Evolutionary conservation across 2,797 vertebrate species (phyloP), one percentile per base, ranked within the genome.

Genomic region (Halcyon leucocephala): DNA sequence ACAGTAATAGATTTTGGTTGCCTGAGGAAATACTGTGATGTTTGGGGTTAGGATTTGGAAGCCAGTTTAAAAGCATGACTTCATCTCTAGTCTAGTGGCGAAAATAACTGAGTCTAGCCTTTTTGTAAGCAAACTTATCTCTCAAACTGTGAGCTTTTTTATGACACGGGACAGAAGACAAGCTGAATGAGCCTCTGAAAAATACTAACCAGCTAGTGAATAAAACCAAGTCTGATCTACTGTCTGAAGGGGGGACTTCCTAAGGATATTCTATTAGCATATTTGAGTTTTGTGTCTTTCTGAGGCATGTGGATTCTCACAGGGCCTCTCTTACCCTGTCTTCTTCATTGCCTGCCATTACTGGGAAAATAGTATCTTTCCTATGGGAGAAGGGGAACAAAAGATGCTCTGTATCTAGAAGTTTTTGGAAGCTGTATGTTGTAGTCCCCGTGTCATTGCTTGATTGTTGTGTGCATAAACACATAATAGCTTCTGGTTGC

Each of bases 261-360:
- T 33, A 14, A 20, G 2, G 4, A 2, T 46, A 39, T 70, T 76
- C 24, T 62, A 5, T 62, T 25, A 62, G 4, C 0, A 1, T 35
- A 8, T 20, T 71, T 62, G 14, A 74, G 17, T 72, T 90, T 61
- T 69, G 37, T 65, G 6, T 13, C 25, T 70, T 80, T 55, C 58
- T 62, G 13, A 28, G 8, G 6, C 7, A 26, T 24, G 12, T 46
- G 33, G 25, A 81, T 83, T 90, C 18, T 80, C 37, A 39, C 1
- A 41, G 9, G 49, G 1, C 6, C 6, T 61, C 41, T 41, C 21
- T 79, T 74, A 46, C 11, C 14, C 26, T n/a, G 12, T 44, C 16
- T 46, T 61, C 25, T 61, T 83, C 24, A 31, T 26, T 80, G 7
- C 20, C 14, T 72, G 83, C 33, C 17, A 25, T 37, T 39, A 1